These are phyloP conservation scores for Melieria picta DNA, from an alignment of 2,888 invertebrate species.

Conservation along the genomic window DNA sequence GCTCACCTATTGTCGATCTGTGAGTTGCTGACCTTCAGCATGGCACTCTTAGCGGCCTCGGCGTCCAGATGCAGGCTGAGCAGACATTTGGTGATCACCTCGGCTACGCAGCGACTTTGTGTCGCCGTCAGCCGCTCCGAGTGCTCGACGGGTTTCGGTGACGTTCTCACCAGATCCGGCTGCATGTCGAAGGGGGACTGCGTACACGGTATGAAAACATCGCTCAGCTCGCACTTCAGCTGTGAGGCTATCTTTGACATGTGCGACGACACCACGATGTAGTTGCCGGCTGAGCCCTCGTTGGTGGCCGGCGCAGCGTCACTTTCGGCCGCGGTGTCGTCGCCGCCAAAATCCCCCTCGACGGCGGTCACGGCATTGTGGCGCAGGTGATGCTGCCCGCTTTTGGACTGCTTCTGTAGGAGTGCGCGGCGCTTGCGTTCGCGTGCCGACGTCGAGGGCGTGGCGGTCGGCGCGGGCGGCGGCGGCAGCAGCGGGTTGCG, in stretches of 20 bases:
- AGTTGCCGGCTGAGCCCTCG: no score
- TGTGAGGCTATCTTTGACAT: conserved; percentile 7
- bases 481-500: conserved; percentile 34
- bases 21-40: neutral
- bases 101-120: conserved; percentile 5
- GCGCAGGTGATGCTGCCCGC: neutral
- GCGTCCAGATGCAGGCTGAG: neutral
- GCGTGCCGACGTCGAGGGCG: conserved; percentile 37
- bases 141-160: neutral
- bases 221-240: neutral
- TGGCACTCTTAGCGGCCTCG: neutral
- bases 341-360: neutral
- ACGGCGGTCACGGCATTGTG: no score
- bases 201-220: conserved; percentile 14
- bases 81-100: conserved; percentile 24
- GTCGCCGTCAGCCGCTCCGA: neutral
- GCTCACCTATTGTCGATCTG: neutral
- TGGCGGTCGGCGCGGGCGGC: conserved; percentile 39
- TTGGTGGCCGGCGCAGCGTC: neutral
- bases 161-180: neutral
- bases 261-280: neutral
- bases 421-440: neutral
- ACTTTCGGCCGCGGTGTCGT: conserved; percentile 6
- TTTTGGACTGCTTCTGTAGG: no score
- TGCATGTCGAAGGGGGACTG: neutral